A percentile compares a stretch with the other conserved stretches of the same genome.
phyloP scores from a whole-genome alignment of 2,888 invertebrate species.

The Lathronympha strigana region DNA sequence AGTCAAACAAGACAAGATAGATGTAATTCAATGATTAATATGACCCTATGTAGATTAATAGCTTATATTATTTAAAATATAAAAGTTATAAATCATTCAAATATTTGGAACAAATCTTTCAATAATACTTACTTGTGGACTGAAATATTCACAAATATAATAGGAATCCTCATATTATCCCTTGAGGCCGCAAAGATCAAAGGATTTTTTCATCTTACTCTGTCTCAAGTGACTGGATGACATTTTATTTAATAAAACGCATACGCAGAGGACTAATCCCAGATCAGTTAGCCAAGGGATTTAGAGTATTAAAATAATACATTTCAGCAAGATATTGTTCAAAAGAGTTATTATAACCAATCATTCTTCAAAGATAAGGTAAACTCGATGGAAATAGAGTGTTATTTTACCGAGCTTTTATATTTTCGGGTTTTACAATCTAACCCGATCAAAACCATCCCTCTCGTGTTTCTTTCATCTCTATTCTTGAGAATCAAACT shows the following conservation, averaged over 20 bases:
- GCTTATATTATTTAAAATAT: too few species aligned
- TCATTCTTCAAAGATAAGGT: not conserved
- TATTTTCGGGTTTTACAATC: not conserved
- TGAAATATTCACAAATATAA: conserved; percentile 1
- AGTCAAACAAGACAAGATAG: too few species aligned
- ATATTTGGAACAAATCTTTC: not conserved
- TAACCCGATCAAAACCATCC: too few species aligned
- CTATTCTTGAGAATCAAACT: too few species aligned
- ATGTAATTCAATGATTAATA: too few species aligned
- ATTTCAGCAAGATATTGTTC: not conserved
- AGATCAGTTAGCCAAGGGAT: not conserved
- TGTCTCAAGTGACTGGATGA: conserved; percentile 5
- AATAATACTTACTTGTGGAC: conserved; percentile 1
- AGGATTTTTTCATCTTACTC: conserved; percentile 8
- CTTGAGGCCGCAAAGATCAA: conserved; percentile 3
- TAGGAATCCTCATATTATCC: conserved; percentile 15
- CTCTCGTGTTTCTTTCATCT: too few species aligned
- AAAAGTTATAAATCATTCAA: not conserved
- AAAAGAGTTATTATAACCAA: not conserved
- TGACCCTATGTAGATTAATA: too few species aligned
- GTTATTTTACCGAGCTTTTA: not conserved
- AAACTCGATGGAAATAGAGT: not conserved
- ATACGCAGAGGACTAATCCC: not conserved
- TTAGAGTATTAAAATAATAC: not conserved
- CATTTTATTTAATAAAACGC: conserved; percentile 26